A percentile compares a stretch with the other conserved stretches of the same genome.
Conservation (phyloP, 2,888 invertebrate species). For the Pyrocoelia pectoralis region DNA sequence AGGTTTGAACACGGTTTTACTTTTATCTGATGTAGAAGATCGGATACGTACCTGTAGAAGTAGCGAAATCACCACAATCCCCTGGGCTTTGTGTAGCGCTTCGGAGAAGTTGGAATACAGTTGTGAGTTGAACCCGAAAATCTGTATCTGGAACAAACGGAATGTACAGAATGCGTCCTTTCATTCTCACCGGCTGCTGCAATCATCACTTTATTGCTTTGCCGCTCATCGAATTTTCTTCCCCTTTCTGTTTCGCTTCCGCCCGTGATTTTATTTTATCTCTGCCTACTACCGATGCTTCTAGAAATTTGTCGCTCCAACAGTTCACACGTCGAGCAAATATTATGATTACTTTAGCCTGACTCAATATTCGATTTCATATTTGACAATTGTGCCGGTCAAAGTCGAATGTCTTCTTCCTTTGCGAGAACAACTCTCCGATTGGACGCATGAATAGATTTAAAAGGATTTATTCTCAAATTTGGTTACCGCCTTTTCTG, state of each 20-base stretch:
- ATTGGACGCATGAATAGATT: constrained; percentile 48
- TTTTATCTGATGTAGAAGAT: constrained; percentile 32
- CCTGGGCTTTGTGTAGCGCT: constrained; percentile 92
- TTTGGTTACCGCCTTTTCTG: constrained; percentile 18
- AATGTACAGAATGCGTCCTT: constrained; percentile 48
- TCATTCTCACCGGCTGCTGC: constrained; percentile 52
- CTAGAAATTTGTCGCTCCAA: constrained; percentile 40
- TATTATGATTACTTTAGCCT: constrained; percentile 58
- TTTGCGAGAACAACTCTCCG: constrained; percentile 46
- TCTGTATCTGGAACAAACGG: constrained; percentile 85
- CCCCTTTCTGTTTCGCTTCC: constrained; percentile 53
- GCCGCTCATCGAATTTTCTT: constrained; percentile 58
- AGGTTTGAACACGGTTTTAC: constrained; percentile 30
- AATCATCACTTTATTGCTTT: constrained; percentile 60
- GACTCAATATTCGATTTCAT: constrained; percentile 56
- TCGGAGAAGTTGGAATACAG: constrained; percentile 96
- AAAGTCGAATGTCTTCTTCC: constrained; percentile 47
- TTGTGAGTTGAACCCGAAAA: constrained; percentile 98
- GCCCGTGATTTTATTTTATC: constrained; percentile 51
- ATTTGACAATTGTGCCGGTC: constrained; percentile 51
- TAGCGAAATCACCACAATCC: constrained; percentile 93
- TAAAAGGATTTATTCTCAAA: constrained; percentile 30
- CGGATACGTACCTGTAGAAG: constrained; percentile 83
- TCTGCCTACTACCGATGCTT: constrained; percentile 41
- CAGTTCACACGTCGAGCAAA: constrained; percentile 56